Evolutionary conservation across 2,113 vertebrate species (phyloP).

Genomic region (Haplochromis burtoni): DNA sequence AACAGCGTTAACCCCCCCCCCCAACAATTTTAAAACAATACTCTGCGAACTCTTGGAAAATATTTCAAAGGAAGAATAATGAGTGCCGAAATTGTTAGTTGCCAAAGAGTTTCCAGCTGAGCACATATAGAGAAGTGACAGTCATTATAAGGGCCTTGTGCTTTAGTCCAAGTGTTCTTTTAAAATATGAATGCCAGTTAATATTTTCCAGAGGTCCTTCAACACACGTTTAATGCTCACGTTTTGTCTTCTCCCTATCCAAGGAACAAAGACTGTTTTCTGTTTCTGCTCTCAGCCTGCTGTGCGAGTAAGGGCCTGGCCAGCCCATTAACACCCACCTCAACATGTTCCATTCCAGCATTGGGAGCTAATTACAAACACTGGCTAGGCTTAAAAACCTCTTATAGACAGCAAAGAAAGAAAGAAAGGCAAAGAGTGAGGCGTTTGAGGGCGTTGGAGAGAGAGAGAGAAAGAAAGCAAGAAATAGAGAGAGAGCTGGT

Average conservation of each 20-base stretch:
- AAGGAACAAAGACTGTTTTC: slow-evolving; percentile 76
- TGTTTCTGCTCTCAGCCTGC: slow-evolving; percentile 79
- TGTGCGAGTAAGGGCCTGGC: slow-evolving; percentile 78
- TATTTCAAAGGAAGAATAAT: neutral
- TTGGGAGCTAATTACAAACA: slow-evolving; percentile 96
- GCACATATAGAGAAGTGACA: slow-evolving; percentile 39
- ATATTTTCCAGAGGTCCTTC: slow-evolving; percentile 72
- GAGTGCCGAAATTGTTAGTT: neutral
- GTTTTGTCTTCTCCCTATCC: slow-evolving; percentile 59
- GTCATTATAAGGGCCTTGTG: slow-evolving; percentile 40
- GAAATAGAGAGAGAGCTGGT: slow-evolving; percentile 76
- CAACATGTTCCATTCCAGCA: slow-evolving; percentile 85
- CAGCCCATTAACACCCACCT: slow-evolving; percentile 83
- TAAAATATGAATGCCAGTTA: slow-evolving; percentile 63
- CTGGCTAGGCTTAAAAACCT: slow-evolving; percentile 82
- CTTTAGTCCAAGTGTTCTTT: slow-evolving; percentile 51
- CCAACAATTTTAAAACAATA: neutral
- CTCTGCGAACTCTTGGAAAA: neutral
- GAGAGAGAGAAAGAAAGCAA: slow-evolving; percentile 78
- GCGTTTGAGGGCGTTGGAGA: slow-evolving; percentile 77
- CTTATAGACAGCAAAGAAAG: slow-evolving; percentile 84
- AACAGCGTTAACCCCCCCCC: neutral
- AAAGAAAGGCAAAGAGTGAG: slow-evolving; percentile 68
- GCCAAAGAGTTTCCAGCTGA: slow-evolving; percentile 47
- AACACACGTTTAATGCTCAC: slow-evolving; percentile 62